A percentile compares a stretch with the other conserved stretches of the same genome.
Conservation (phyloP, 2,113 vertebrate species). For the Caracal caracal region DNA sequence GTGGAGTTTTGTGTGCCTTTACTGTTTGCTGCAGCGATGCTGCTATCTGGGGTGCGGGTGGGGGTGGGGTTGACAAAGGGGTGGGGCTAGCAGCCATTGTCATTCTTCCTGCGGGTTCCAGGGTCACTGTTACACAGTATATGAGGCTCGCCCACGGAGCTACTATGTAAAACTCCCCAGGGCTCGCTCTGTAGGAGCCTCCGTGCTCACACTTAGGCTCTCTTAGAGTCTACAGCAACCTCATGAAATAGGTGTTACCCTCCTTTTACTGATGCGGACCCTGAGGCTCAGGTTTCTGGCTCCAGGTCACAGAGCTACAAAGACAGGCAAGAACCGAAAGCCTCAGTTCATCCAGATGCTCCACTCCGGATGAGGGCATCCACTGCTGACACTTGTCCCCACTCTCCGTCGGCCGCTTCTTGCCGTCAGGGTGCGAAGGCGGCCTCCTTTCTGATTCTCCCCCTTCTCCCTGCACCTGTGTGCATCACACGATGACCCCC, state of each 20-base stretch:
- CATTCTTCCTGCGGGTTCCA: not conserved
- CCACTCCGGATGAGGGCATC: too few relatives aligned
- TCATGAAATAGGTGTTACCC: rapidly evolving
- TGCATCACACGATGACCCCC: not conserved
- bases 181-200: not conserved
- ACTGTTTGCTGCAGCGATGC: not conserved
- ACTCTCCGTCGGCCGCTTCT: not conserved
- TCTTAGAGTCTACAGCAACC: not conserved
- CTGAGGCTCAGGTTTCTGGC: not conserved
- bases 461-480: not conserved
- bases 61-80: not conserved
- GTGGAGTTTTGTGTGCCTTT: not conserved
- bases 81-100: not conserved
- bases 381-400: not conserved
- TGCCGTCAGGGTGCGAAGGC: not conserved
- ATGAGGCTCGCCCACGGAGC: not conserved
- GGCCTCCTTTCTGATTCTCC: not conserved
- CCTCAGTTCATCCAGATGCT: not conserved
- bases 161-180: too few relatives aligned
- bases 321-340: rapidly evolving
- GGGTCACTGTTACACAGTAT: not conserved
- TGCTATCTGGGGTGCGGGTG: too few relatives aligned
- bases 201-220: not conserved
- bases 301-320: not conserved
- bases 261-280: not conserved